A percentile compares a stretch with the other conserved stretches of the same genome.
These are phyloP conservation scores for Cryptophagus acutangulus DNA, from an alignment of 2,888 invertebrate species.

Conservation along the genomic window DNA sequence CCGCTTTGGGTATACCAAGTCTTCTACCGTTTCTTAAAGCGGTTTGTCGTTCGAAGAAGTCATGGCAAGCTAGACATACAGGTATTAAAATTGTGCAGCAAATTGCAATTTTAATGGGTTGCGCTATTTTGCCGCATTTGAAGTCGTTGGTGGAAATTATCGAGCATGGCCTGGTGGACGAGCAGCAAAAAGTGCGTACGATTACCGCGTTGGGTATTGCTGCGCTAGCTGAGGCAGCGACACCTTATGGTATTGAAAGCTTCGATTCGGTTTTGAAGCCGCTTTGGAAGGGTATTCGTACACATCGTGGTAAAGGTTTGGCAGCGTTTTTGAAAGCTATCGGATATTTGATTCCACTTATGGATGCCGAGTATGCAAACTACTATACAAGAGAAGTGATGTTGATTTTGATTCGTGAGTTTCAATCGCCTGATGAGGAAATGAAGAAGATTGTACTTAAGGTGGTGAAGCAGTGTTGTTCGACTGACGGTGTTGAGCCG, in stretches of 20 bases:
- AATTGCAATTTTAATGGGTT: constrained; percentile 99
- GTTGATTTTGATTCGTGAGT: constrained; percentile 97
- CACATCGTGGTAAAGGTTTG: constrained; percentile 84
- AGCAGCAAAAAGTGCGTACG: constrained; percentile 98
- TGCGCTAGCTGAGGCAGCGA: constrained; percentile 97
- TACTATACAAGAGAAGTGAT: constrained; percentile 99
- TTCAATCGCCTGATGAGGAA: constrained; percentile 99
- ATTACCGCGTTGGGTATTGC: constrained; percentile 98
- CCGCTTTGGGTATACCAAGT: constrained; percentile 96
- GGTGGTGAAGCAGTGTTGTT: constrained; percentile 99
- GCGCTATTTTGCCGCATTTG: constrained; percentile 96
- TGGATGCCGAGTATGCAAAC: constrained; percentile 99
- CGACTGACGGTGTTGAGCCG: constrained; percentile 98
- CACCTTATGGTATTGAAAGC: constrained; percentile 99
- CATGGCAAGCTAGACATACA: constrained; percentile 97
- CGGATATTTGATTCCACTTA: constrained; percentile 96
- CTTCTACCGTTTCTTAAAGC: constrained; percentile 96
- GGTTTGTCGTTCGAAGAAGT: constrained; percentile 98
- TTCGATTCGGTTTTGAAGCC: constrained; percentile 99
- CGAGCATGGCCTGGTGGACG: constrained; percentile 96
- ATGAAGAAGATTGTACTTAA: constrained; percentile 99
- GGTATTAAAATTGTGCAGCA: constrained; percentile 99
- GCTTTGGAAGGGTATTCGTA: constrained; percentile 97
- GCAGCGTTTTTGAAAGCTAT: constrained; percentile 99
- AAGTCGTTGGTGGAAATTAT: constrained; percentile 98